A percentile compares a stretch with the other conserved stretches of the same genome.
phyloP scores from a whole-genome alignment of 2,797 vertebrate genomes.

The Rhinatrema bivittatum region DNA sequence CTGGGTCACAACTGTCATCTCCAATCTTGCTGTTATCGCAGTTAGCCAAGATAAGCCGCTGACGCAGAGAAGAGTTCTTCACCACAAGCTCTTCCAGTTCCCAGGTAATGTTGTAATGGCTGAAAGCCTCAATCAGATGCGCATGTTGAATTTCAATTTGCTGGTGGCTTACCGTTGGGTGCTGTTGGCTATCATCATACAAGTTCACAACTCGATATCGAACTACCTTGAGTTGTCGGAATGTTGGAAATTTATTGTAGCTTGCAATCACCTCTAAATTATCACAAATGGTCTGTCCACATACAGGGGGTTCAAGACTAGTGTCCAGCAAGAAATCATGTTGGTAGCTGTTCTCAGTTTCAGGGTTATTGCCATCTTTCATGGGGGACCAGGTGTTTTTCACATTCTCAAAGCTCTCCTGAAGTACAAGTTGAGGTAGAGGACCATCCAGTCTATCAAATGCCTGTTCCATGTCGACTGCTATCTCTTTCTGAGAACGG shows the following conservation, averaged over 20 bases:
- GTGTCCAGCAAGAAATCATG: slow-evolving; percentile 73
- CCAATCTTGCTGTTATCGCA: slow-evolving; percentile 94
- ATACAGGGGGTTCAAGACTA: slow-evolving; percentile 81
- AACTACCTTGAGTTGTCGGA: slow-evolving; percentile 79
- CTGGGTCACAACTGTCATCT: slow-evolving; percentile 78
- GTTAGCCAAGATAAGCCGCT: slow-evolving; percentile 86
- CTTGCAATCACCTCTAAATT: slow-evolving; percentile 80
- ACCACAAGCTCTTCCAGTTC: slow-evolving; percentile 86
- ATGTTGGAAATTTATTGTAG: slow-evolving; percentile 82
- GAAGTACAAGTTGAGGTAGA: slow-evolving; percentile 84
- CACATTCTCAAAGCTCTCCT: slow-evolving; percentile 85
- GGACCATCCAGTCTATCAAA: slow-evolving; percentile 58
- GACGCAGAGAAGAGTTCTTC: slow-evolving; percentile 82
- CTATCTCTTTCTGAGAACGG: slow-evolving; percentile 79
- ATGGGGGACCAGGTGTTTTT: slow-evolving; percentile 74
- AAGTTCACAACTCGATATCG: slow-evolving; percentile 90
- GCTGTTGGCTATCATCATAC: slow-evolving; percentile 63
- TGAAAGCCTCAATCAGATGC: slow-evolving; percentile 83
- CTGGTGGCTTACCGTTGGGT: slow-evolving; percentile 80
- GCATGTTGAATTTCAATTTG: slow-evolving; percentile 92
- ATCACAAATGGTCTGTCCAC: slow-evolving; percentile 91
- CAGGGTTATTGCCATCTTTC: slow-evolving; percentile 65
- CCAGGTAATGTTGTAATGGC: slow-evolving; percentile 92
- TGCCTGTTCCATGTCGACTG: slow-evolving; percentile 74
- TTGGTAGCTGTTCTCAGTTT: slow-evolving; percentile 51